Evolutionary conservation across 2,888 invertebrate genomes (phyloP), one percentile per base, ranked within the genome.

Genomic region (Drosophila quinaria): DNA sequence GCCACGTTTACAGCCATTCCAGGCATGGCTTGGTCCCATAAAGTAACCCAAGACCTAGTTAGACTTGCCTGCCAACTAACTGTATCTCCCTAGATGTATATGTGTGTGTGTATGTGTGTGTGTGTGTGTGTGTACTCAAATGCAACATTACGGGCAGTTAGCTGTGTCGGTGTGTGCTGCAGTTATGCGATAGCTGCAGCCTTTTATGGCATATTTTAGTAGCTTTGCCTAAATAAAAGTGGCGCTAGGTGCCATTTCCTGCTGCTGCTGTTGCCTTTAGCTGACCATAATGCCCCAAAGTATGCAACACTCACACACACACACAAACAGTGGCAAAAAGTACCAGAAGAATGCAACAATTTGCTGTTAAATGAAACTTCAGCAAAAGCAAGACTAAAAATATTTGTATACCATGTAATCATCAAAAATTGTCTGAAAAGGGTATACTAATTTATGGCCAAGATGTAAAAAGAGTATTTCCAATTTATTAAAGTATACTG

Each of bases 151-250:
- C 78, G 62, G 65, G 69, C 81, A 83, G 80, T 80, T 78, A 83
- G 83, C 61, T 65, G 83, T 77, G 67, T 52, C 75, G 65, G 68
- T 77, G 73, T 77, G 73, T 61, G 87, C 83, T 87, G 83, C 87
- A 83, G 85, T 87, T 81, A 84, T 87, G 81, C 85, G 84, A 79
- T 87, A 83, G 81, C 86, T 81, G 78, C 73, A 74, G 51, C 75
- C 73, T 74, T 86, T 82, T 82, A 82, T 87, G 84, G 82, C 81
- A 82, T 87, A 81, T 81, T 82, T 82, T 84, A 82, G 84, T 78
- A 73, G 82, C 84, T 81, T 83, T 80, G 68, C 81, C 86, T 78
- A 82, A 82, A 82, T 83, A 82, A 83, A 81, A 82, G 65, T 68
- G 68, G 52, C 46, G 63, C 75, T 77, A 78, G 78, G 71, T 78